Percentiles rank a stretch among this genome's conserved stretches.
Evolutionary conservation across 2,888 invertebrate genomes (phyloP).

Genomic region (Drosophila mercatorum): DNA sequence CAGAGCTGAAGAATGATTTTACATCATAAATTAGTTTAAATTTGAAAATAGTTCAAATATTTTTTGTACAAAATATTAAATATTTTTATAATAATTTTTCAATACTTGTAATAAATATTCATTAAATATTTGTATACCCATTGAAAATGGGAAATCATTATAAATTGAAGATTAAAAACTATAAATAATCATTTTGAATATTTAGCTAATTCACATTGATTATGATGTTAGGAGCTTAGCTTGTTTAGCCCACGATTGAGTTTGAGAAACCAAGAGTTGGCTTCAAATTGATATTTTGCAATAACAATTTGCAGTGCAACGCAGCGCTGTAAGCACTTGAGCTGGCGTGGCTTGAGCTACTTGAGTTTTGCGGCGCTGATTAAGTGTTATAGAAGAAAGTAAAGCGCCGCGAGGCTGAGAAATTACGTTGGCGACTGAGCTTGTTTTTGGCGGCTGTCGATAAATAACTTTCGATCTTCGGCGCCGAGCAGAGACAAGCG

Average conservation of each 20-base stretch:
- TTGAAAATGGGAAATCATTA: too few relatives aligned
- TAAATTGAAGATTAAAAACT: not conserved
- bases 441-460: slow-evolving; percentile 20
- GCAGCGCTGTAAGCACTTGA: not conserved
- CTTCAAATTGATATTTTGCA: slow-evolving; percentile 61
- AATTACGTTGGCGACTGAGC: slow-evolving; percentile 64
- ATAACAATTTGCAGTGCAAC: slow-evolving; percentile 61
- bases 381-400: slow-evolving; percentile 66
- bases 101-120: too few relatives aligned
- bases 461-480: slow-evolving; percentile 70
- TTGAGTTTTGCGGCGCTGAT: slow-evolving; percentile 52
- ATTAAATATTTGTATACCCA: not conserved
- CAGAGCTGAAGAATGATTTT: not conserved
- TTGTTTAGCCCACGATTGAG: not conserved
- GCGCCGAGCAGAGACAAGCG: slow-evolving; percentile 40
- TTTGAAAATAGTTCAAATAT: not conserved
- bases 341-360: slow-evolving; percentile 27
- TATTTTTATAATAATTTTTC: too few relatives aligned
- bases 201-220: not conserved
- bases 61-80: too few relatives aligned
- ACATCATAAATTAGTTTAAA: not conserved
- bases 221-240: not conserved
- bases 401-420: slow-evolving; percentile 42
- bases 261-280: slow-evolving; percentile 10
- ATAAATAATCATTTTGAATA: not conserved